These are phyloP conservation scores for Podarcis raffonei DNA, from an alignment of 2,113 vertebrate species.

Conservation along the genomic window DNA sequence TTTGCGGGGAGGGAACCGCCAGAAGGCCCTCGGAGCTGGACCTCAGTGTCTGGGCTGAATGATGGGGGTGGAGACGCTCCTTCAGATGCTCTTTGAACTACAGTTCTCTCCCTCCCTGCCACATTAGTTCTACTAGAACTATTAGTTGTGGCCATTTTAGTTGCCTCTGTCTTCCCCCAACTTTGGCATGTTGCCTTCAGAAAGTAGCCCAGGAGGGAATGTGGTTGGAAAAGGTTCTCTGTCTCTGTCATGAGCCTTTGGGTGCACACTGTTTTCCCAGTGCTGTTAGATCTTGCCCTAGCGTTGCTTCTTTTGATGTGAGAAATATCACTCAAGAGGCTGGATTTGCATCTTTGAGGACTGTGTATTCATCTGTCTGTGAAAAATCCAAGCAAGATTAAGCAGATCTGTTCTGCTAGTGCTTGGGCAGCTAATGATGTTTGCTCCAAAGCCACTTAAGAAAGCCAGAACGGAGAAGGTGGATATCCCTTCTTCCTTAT, in stretches of 20 bases:
- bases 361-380: not conserved
- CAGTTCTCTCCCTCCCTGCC: fast-evolving
- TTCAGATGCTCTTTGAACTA: not conserved
- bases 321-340: not conserved
- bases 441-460: not conserved
- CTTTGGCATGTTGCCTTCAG: too few relatives aligned
- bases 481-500: not conserved
- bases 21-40: too few relatives aligned
- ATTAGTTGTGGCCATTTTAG: too few relatives aligned
- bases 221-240: too few relatives aligned
- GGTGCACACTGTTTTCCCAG: not conserved
- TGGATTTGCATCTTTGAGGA: not conserved
- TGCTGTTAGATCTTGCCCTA: not conserved
- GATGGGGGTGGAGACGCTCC: too few relatives aligned
- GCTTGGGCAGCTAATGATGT: not conserved
- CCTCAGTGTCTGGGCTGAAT: too few relatives aligned
- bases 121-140: too few relatives aligned
- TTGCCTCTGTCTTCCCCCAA: too few relatives aligned
- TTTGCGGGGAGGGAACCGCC: too few relatives aligned
- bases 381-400: not conserved
- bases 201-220: too few relatives aligned
- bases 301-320: too few relatives aligned
- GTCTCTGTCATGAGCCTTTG: too few relatives aligned
- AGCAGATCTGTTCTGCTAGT: not conserved
- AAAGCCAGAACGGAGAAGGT: not conserved